Conservation (phyloP, 53 echinoderm and acorn worm genomes). For the Glandiceps talaboti region DNA sequence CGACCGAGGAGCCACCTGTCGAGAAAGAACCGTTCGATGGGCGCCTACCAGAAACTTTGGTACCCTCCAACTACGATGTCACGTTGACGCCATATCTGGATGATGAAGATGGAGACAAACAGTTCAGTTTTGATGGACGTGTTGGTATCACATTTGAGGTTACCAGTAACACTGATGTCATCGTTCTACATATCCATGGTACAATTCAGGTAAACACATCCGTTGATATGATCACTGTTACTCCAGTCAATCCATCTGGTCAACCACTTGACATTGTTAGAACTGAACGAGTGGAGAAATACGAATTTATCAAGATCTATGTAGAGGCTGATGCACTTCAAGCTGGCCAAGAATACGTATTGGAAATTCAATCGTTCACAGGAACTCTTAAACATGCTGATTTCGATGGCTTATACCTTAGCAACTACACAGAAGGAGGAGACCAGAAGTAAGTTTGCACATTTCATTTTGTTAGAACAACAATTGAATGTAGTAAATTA, state of each 20-base stretch:
- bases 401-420: slow-evolving; percentile 63
- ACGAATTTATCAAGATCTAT: not conserved
- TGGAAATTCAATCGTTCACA: slow-evolving; percentile 44
- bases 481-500: no score
- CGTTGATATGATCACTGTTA: not conserved
- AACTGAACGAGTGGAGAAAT: slow-evolving; percentile 1
- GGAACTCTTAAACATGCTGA: not conserved
- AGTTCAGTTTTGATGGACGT: slow-evolving; percentile 74
- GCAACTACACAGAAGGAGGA: slow-evolving; percentile 34
- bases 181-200: slow-evolving; percentile 59
- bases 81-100: slow-evolving; percentile 71
- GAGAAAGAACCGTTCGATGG: slow-evolving; percentile 41
- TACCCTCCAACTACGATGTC: slow-evolving; percentile 52
- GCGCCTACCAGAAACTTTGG: slow-evolving; percentile 46
- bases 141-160: slow-evolving; percentile 70
- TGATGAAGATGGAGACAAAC: slow-evolving; percentile 34
- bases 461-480: not conserved
- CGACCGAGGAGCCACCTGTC: not conserved
- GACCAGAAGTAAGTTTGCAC: slow-evolving; percentile 54
- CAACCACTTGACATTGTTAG: slow-evolving; percentile 22
- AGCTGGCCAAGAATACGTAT: slow-evolving; percentile 42
- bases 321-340: slow-evolving; percentile 8
- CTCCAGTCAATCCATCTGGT: not conserved
- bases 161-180: slow-evolving; percentile 29
- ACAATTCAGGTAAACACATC: not conserved